Evolutionary conservation across 2,113 vertebrate genomes (phyloP).

Genomic region (Daboia siamensis): DNA sequence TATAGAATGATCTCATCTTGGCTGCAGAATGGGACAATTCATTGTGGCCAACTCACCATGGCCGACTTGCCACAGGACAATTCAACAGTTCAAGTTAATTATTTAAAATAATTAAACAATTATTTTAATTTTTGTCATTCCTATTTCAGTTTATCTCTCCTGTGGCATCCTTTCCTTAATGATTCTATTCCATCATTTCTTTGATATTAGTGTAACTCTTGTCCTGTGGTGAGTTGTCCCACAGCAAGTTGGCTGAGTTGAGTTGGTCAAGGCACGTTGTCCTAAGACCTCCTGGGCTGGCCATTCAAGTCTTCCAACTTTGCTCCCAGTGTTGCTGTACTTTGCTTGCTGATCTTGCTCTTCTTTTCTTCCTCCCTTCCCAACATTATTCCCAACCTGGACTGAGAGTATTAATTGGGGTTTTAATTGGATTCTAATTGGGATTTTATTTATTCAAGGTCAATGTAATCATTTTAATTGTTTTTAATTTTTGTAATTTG

Average conservation of each 20-base stretch:
- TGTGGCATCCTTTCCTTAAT: not conserved
- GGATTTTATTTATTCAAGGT: no score
- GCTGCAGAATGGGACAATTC: not conserved
- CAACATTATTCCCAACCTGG: not conserved
- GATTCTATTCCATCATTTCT: not conserved
- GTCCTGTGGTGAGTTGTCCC: not conserved
- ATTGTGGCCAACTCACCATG: not conserved
- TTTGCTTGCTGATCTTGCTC: not conserved
- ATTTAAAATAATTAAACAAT: not conserved
- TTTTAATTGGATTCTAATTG: no score
- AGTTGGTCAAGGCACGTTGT: not conserved
- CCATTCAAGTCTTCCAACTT: not conserved
- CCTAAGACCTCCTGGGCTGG: not conserved
- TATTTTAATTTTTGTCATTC: not conserved
- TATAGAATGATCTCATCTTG: not conserved
- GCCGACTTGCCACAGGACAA: not conserved
- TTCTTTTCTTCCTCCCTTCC: not conserved
- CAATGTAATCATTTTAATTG: no score
- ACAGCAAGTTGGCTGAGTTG: not conserved
- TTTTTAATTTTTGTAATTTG: no score
- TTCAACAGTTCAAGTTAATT: not conserved
- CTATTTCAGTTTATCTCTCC: not conserved
- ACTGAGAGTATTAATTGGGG: no score
- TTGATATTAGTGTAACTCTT: not conserved
- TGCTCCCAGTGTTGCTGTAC: not conserved